A percentile compares a stretch with the other conserved stretches of the same genome.
Conservation (phyloP, 1,140 invertebrate genomes). For the Rhagoletis zephyria region DNA sequence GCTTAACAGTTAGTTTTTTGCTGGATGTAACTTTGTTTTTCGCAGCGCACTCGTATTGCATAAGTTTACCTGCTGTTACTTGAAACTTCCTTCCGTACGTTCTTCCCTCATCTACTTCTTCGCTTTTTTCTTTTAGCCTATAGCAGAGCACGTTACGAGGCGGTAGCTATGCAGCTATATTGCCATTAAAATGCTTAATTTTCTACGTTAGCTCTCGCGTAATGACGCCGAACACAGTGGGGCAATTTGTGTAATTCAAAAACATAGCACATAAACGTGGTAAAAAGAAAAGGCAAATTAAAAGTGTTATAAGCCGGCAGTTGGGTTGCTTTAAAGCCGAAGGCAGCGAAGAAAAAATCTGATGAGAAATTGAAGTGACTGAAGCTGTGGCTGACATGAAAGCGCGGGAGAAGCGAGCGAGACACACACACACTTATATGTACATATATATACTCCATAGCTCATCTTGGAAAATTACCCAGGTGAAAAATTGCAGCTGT, state of each 20-base stretch:
- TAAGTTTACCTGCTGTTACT: slow-evolving; percentile 45
- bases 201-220: slow-evolving; percentile 52
- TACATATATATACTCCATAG: slow-evolving; percentile 52
- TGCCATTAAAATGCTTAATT: slow-evolving; percentile 57
- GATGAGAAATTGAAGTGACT: slow-evolving; percentile 24
- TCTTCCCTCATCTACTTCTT: neutral
- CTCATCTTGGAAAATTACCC: slow-evolving; percentile 71
- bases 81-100: slow-evolving; percentile 42
- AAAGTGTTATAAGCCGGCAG: slow-evolving; percentile 2
- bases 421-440: too few relatives aligned
- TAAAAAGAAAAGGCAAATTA: slow-evolving; percentile 34
- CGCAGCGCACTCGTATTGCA: neutral
- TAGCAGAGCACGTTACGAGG: slow-evolving; percentile 18
- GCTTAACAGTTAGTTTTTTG: slow-evolving; percentile 48
- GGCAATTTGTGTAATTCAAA: slow-evolving; percentile 5
- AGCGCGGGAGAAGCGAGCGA: neutral
- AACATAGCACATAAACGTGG: neutral
- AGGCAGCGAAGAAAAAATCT: neutral
- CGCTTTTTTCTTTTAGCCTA: neutral
- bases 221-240: slow-evolving; percentile 24
- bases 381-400: slow-evolving; percentile 12
- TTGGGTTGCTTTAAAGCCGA: neutral
- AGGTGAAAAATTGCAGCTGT: slow-evolving; percentile 73
- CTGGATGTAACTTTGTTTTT: neutral
- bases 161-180: slow-evolving; percentile 46